phyloP scores from a whole-genome alignment of 2,888 invertebrate species.

The Calliphora vomitoria region DNA sequence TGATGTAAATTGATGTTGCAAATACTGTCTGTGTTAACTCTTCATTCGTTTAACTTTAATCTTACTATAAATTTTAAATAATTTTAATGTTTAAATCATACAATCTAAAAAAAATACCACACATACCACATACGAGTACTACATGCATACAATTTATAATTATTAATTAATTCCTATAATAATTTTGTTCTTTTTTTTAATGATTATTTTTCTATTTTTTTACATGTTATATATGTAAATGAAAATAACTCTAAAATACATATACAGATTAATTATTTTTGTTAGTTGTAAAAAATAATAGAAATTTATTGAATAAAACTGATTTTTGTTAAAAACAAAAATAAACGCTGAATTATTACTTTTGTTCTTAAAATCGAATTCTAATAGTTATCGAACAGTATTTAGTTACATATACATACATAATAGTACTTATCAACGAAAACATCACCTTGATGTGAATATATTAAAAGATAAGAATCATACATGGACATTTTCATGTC shows the following conservation, averaged over 20 bases:
- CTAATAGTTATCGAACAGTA: too few relatives aligned
- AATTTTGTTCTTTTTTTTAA: conserved; percentile 74
- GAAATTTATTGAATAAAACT: conserved; percentile 45
- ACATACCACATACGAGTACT: conserved; percentile 55
- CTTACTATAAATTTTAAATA: conserved; percentile 66
- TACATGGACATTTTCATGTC: too few relatives aligned
- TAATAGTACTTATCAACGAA: too few relatives aligned
- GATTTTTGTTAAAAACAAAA: conserved; percentile 54
- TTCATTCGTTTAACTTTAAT: conserved; percentile 62
- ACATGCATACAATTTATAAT: conserved; percentile 56
- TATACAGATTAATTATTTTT: conserved; percentile 69
- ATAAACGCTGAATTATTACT: not conserved
- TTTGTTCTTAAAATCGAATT: too few relatives aligned
- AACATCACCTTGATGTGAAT: too few relatives aligned
- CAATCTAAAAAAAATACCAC: conserved; percentile 48
- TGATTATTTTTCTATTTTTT: conserved; percentile 80
- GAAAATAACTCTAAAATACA: conserved; percentile 47
- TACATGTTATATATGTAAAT: conserved; percentile 84
- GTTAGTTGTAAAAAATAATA: conserved; percentile 79
- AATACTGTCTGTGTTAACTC: conserved; percentile 35
- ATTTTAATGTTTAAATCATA: conserved; percentile 68
- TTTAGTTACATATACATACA: too few relatives aligned
- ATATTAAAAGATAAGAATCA: too few relatives aligned
- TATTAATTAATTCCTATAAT: conserved; percentile 63
- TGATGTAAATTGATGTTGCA: conserved; percentile 80